phyloP scores from a whole-genome alignment of 92 coral and sea anemone species.

The Porites rus region DNA sequence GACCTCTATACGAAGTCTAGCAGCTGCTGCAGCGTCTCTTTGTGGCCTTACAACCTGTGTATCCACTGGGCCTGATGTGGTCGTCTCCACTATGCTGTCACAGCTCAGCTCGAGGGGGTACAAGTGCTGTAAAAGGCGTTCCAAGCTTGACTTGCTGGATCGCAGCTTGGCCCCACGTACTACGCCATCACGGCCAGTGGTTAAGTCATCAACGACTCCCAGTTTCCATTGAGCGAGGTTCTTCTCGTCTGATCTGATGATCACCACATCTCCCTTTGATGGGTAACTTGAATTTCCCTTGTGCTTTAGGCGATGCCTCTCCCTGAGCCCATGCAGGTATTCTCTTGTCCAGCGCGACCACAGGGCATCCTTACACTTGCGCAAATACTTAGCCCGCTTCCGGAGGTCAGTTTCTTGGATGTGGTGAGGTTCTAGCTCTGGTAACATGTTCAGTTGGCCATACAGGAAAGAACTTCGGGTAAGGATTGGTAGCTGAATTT shows the following conservation, averaged over 20 bases:
- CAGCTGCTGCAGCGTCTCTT: not conserved
- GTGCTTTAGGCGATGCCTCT: conserved; percentile 14
- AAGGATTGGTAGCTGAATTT: not conserved
- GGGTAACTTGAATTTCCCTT: not conserved
- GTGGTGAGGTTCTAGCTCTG: not conserved
- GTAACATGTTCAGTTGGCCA: not conserved
- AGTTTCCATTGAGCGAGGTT: conserved; percentile 42
- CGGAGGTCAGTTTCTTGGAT: not conserved
- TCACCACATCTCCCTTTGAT: not conserved
- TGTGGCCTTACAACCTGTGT: conserved; percentile 37
- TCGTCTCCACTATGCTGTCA: not conserved
- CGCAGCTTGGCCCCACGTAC: not conserved
- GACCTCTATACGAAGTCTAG: conserved; percentile 32
- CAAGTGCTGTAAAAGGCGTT: conserved; percentile 6
- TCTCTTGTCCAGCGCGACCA: too few relatives aligned
- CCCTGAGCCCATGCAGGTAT: not conserved
- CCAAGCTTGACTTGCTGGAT: conserved; percentile 36
- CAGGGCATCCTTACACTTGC: too few relatives aligned
- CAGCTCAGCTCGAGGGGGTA: conserved; percentile 36
- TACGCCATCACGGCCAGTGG: conserved; percentile 46
- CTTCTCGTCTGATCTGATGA: conserved; percentile 21
- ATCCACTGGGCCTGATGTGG: not conserved
- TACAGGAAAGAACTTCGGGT: not conserved
- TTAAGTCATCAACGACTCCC: conserved; percentile 33
- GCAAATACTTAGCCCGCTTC: not conserved